Evolutionary conservation across 2,113 vertebrate genomes (phyloP), one percentile per base, ranked within the genome.

Genomic region (Carollia perspicillata): DNA sequence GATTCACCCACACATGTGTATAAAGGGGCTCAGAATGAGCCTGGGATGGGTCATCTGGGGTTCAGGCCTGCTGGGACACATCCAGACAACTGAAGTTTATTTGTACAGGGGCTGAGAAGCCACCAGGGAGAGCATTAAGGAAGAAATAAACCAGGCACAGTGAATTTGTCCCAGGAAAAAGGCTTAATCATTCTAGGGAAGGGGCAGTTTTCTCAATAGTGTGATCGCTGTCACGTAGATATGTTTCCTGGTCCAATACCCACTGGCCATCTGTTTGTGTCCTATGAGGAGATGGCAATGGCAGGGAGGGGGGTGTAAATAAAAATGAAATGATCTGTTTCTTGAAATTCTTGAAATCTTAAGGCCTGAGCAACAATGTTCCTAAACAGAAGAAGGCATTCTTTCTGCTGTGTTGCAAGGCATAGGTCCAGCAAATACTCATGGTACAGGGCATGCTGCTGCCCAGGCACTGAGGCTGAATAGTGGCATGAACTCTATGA

Each of bases 321-420:
- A 69, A 83, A 96, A 69, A 60, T 1, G 28, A 47, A 78, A 84
- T 35, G 3, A 47, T 6, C 18, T 44, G n/a, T 89, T 89, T 42
- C 47, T 84, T 89, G 78, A 84, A 65, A 60, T 49, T 74, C 47
- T 60, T 89, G 47, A 89, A 87, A 72, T 68, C n/a, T 84, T 74
- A 58, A 94, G 65, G n/a, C 14, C 16, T 69, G 26, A 72, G 49
- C 33, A 33, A 79, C 33, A 42, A 8, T 40, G 8, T 35, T 87
- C 69, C 26, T 37, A 33, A 84, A 40, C 4, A 3, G 23, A 75
- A 74, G 18, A n/a, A 53, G 49, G 20, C 4, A 9, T 65, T 84
- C 77, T 72, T 55, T 53, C 37, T 5, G 8, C 40, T 33, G 0
- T 10, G 17, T 22, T 72, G 7, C 1, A 6, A 63, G 33, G 28